These are phyloP conservation scores for Darevskia mixta DNA, from an alignment of 2,797 vertebrate genomes.

Conservation along the genomic window DNA sequence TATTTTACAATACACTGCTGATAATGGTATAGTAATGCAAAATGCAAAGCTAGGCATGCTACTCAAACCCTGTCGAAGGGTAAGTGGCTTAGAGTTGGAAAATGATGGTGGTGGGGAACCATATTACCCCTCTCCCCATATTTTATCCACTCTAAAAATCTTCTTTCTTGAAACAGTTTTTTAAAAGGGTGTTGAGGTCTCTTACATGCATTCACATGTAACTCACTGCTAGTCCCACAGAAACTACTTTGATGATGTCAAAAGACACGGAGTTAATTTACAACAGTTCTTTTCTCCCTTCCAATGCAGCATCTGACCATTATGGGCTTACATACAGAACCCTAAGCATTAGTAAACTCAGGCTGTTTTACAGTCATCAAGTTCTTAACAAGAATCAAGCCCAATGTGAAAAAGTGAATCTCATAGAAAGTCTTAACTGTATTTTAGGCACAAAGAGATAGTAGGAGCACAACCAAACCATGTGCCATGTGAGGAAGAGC, in stretches of 20 bases:
- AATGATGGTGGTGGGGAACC: neutral
- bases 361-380: neutral
- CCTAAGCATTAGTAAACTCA: neutral
- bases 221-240: too few species aligned
- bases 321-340: neutral
- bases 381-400: neutral
- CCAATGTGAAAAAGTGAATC: neutral
- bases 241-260: neutral
- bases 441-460: too few species aligned
- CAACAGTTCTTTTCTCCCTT: neutral
- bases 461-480: too few species aligned
- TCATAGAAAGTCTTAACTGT: neutral
- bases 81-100: too few species aligned
- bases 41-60: neutral
- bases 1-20: neutral
- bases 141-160: neutral
- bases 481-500: too few species aligned
- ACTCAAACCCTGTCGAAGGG: too few species aligned
- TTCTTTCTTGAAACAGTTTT: neutral
- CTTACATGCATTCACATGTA: neutral
- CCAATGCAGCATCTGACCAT: neutral
- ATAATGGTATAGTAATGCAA: neutral
- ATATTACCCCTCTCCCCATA: neutral
- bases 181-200: neutral
- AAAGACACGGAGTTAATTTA: neutral